phyloP scores from a whole-genome alignment of 2,797 vertebrate genomes.

The Eulemur coronatus region DNA sequence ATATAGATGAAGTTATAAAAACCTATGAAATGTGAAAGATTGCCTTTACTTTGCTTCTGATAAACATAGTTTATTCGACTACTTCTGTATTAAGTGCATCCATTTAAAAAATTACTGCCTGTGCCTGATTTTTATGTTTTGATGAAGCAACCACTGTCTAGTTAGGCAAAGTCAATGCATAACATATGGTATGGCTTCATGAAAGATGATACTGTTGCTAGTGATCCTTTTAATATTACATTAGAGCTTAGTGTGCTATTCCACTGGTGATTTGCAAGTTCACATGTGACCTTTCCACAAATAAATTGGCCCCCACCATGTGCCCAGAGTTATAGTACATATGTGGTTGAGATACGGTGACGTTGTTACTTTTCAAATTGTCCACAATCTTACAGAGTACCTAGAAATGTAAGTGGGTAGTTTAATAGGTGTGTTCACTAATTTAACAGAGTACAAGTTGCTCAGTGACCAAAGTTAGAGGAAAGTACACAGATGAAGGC shows the following conservation, averaged over 20 bases:
- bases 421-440: not conserved
- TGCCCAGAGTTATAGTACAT: not conserved
- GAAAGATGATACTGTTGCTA: not conserved
- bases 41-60: not conserved
- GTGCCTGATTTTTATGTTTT: constrained; percentile 5
- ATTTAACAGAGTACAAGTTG: not conserved
- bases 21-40: not conserved
- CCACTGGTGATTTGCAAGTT: not conserved
- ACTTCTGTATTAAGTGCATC: not conserved
- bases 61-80: not conserved
- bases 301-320: not conserved
- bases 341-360: not conserved
- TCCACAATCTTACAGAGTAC: not conserved
- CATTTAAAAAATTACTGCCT: not conserved
- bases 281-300: not conserved
- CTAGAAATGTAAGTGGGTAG: not conserved
- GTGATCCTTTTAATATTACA: not conserved
- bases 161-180: not conserved
- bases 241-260: not conserved
- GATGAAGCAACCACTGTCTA: not conserved
- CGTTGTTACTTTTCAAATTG: not conserved
- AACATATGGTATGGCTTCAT: not conserved
- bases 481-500: not conserved
- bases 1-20: not conserved
- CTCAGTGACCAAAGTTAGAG: not conserved